phyloP scores from a whole-genome alignment of 2,113 vertebrate genomes.

The Phycodurus eques region DNA sequence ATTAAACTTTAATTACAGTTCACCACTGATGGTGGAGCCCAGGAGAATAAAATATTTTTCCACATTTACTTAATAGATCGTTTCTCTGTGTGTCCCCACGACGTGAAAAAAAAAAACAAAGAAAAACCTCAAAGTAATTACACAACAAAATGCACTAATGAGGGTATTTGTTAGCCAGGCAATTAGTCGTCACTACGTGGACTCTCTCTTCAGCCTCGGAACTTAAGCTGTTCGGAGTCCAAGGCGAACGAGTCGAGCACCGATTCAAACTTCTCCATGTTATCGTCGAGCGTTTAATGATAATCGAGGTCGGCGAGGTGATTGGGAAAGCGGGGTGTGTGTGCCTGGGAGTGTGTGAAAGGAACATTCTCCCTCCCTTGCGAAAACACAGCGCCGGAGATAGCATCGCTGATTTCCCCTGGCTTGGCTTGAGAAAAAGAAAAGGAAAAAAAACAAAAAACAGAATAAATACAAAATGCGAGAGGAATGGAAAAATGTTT shows the following conservation, averaged over 20 bases:
- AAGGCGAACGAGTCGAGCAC: constrained; percentile 7
- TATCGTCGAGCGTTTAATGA: constrained; percentile 62
- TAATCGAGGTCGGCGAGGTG: constrained; percentile 62
- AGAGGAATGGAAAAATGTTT: not conserved
- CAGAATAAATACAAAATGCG: not conserved
- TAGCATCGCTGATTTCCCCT: constrained; percentile 61
- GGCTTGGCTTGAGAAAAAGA: constrained; percentile 51
- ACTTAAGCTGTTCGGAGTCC: not conserved
- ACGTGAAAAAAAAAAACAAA: not conserved
- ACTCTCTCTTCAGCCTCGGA: not conserved
- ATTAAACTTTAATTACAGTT: too few species aligned
- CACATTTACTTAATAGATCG: not conserved
- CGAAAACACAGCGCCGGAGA: constrained; percentile 45
- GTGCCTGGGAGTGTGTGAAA: constrained; percentile 36
- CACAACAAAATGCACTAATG: constrained; percentile 2
- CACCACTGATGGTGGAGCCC: not conserved
- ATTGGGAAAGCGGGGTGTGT: constrained; percentile 42
- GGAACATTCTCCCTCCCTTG: constrained; percentile 42
- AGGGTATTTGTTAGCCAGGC: constrained; percentile 61
- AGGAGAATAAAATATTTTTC: not conserved
- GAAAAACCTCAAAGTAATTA: not conserved
- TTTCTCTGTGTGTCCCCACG: not conserved
- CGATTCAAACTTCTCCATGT: constrained; percentile 66
- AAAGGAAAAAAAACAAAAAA: constrained; percentile 21
- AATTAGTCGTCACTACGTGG: constrained; percentile 54